Base-by-base conservation (phyloP, 2,113 vertebrate genomes). In the Rhinopomastus cyanomelas region DNA sequence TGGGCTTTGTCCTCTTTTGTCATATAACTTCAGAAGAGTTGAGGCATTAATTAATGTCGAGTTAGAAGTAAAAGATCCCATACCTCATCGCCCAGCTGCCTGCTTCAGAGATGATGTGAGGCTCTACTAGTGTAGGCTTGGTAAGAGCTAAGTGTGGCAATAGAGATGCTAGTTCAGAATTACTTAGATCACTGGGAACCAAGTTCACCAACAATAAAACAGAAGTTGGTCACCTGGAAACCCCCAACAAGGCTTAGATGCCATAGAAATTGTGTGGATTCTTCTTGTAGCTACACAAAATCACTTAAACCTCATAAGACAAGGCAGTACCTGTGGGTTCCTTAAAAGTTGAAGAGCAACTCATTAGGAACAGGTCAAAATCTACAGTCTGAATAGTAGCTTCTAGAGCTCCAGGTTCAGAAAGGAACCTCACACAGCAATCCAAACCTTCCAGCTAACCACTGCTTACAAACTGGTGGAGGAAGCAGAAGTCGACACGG, bases 131-230 rank as follows among this genome's bases (percentile, higher is more conserved):
- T 90, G 85, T 67, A 48, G 94, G 93, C 88, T 94, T 95, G 88
- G 21, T 12, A 81, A 93, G 90, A 62, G 94, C 30, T 91, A 88
- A 94, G 86, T 44, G 6, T 75, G 11, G 81, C 81, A 87, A 94
- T 90, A 93, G 81, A 95, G 73, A 95, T 96, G 94, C 77, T 95
- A 95, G 95, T 95, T 74, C 16, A 42, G 90, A 90, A 92, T 84
- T 91, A 91, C 95, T 88, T 59, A 86, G 88, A 85, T 86, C 85
- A 55, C 90, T 79, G 59, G 85, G 90, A 95, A 25, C 81, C 93
- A 96, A 95, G 94, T 92, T 94, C 95, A 95, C 57, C 85, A 62
- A 87, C 62, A 88, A 48, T 44, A 90, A 93, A 94, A 79, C 69
- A 59, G 88, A 94, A 88, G 90, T 95, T 66, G 34, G 74, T 53